Conservation (phyloP, 2,113 vertebrate species). For the Bubalus kerabau region DNA sequence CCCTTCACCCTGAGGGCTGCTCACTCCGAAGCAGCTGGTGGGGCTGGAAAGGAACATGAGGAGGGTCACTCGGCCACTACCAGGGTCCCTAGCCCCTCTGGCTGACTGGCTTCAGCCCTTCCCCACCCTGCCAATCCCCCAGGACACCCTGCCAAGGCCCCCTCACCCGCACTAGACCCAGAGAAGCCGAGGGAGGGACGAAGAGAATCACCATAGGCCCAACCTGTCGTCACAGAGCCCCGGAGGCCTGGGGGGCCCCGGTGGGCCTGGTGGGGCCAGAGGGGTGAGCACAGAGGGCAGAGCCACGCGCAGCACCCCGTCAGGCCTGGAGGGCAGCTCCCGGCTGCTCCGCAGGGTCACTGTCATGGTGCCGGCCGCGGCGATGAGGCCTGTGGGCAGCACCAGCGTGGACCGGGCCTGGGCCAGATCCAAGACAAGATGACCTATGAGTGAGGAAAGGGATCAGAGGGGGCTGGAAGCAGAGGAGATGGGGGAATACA, state of each 20-base stretch:
- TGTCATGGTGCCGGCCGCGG: slow-evolving; percentile 86
- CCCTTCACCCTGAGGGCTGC: slow-evolving; percentile 66
- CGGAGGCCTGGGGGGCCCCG: slow-evolving; percentile 83
- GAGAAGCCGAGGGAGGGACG: slow-evolving; percentile 79
- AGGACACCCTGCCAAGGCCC: slow-evolving; percentile 8
- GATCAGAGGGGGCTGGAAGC: slow-evolving; percentile 8
- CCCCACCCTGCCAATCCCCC: neutral
- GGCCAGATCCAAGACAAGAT: slow-evolving; percentile 93
- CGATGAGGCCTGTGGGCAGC: slow-evolving; percentile 86
- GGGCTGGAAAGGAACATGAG: slow-evolving; percentile 79
- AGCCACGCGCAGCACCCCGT: slow-evolving; percentile 87
- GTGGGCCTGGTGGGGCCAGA: slow-evolving; percentile 71
- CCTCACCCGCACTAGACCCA: slow-evolving; percentile 76
- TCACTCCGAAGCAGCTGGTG: slow-evolving; percentile 91
- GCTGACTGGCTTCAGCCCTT: neutral
- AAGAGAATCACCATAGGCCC: slow-evolving; percentile 87
- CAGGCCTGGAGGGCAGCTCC: slow-evolving; percentile 90
- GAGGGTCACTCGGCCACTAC: neutral
- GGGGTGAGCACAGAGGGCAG: slow-evolving; percentile 89
- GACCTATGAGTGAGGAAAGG: slow-evolving; percentile 80
- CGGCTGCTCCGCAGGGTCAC: slow-evolving; percentile 88
- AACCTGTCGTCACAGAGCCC: slow-evolving; percentile 92
- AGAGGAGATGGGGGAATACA: neutral
- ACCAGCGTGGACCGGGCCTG: slow-evolving; percentile 89
- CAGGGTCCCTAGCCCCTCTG: neutral